Evolutionary conservation across 2,113 vertebrate species (phyloP).

Genomic region (Toxostoma redivivum): DNA sequence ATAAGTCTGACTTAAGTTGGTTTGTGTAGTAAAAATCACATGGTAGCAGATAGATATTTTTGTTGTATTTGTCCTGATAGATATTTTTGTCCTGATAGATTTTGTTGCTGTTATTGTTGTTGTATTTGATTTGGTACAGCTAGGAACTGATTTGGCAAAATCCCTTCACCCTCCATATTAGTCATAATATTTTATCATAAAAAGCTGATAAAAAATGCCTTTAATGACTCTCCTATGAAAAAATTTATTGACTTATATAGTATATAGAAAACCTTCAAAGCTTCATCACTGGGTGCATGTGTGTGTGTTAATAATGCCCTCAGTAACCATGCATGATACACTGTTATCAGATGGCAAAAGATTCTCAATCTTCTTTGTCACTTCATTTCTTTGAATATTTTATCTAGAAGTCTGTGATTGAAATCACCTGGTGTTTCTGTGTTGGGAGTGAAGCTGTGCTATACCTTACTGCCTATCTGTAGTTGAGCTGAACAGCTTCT

Average conservation of each 20-base stretch:
- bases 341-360: not conserved
- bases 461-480: not conserved
- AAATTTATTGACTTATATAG: not conserved
- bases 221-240: not conserved
- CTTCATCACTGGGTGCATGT: not conserved
- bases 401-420: not conserved
- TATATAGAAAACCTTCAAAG: not conserved
- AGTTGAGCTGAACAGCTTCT: not conserved
- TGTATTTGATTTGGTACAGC: not conserved
- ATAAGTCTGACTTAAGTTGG: not conserved
- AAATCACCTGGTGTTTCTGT: not conserved
- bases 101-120: not conserved
- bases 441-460: not conserved
- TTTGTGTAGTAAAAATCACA: not conserved
- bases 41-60: not conserved
- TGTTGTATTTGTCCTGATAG: not conserved
- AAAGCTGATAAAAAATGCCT: not conserved
- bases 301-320: not conserved
- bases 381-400: conserved; percentile 25
- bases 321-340: not conserved
- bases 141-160: not conserved
- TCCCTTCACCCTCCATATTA: not conserved
- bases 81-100: not conserved
- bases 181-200: not conserved
- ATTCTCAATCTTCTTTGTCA: conserved; percentile 18